Evolutionary conservation across 2,113 vertebrate genomes (phyloP).

Genomic region (Clarias macrocephalus): DNA sequence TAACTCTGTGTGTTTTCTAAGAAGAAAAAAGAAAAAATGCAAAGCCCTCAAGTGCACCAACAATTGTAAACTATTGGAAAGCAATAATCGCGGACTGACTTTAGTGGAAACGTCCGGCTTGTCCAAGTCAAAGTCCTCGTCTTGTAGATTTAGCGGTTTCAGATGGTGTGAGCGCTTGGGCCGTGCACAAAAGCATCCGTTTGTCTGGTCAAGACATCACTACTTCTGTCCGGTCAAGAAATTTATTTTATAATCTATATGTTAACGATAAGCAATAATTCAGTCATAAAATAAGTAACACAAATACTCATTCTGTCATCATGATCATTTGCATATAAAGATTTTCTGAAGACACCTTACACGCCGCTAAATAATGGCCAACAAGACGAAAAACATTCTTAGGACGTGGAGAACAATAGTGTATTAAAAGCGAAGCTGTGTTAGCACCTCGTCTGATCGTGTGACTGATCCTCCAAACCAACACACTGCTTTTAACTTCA

Average conservation of each 20-base stretch:
- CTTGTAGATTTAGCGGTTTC: neutral
- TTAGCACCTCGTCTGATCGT: too few species aligned
- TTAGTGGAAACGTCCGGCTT: neutral
- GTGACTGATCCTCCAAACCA: too few species aligned
- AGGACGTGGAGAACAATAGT: too few species aligned
- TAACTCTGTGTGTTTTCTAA: neutral
- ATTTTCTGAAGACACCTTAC: neutral
- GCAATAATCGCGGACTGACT: neutral
- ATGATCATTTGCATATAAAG: neutral
- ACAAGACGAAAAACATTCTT: neutral
- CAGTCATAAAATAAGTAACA: neutral
- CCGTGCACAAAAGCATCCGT: neutral
- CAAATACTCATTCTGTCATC: neutral
- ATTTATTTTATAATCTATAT: neutral
- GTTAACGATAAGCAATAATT: neutral
- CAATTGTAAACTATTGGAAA: neutral
- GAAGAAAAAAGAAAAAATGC: neutral
- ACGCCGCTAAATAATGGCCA: neutral
- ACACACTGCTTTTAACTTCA: too few species aligned
- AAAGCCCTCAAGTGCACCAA: neutral
- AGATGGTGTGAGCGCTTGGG: neutral
- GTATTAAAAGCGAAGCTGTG: too few species aligned
- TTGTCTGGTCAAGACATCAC: neutral
- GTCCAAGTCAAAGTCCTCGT: neutral
- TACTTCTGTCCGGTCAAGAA: neutral